Base-by-base conservation (phyloP, 2,797 vertebrate genomes). In the Myotis vivesi region DNA sequence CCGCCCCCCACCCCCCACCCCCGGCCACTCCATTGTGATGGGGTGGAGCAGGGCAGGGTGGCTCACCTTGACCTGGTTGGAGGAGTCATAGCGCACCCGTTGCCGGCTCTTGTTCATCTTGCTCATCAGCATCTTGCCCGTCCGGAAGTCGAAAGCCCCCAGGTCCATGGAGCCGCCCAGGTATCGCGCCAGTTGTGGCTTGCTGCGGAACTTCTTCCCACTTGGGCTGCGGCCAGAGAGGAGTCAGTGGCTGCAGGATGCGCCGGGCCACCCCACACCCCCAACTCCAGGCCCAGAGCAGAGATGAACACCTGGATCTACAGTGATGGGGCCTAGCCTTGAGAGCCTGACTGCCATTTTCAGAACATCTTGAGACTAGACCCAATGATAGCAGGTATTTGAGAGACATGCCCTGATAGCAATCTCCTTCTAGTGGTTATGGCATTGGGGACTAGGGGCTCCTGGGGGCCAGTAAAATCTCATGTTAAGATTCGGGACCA, bases 131-230 rank as follows among this genome's bases (percentile, higher is more conserved):
- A 99, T 99, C 91, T 99, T 99, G 25, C 99, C 99, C 0, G 99
- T 99, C 94, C 99, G 99, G 97, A 99, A 99, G 97, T 99, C 99
- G 0, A 99, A 99, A 36, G 99, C 99, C 98, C 99, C 99, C 91
- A 99, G 99, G 98, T 99, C 99, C 99, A 99, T 99, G 92, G 99
- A 99, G 98, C 99, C 99, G 5, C 99, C 99, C 95, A 99, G 98
- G 98, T 99, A 99, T n/a, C 99, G 99, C 0, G 99, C 99, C 98
- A 99, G 98, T 98, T 99, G 99, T 13, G 99, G 99, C 97, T 99
- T 99, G 98, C 99, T 99, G 93, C 99, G 99, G 98, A 99, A 99
- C 98, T 99, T 99, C 98, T 99, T 99, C 96, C 99, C 99, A 83
- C 99, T 99, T n/a, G 99, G 99, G 99, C 99, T 99, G 97, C 55